Evolutionary conservation across 2,888 invertebrate genomes (phyloP).

Genomic region (Galerucella nymphaeae): DNA sequence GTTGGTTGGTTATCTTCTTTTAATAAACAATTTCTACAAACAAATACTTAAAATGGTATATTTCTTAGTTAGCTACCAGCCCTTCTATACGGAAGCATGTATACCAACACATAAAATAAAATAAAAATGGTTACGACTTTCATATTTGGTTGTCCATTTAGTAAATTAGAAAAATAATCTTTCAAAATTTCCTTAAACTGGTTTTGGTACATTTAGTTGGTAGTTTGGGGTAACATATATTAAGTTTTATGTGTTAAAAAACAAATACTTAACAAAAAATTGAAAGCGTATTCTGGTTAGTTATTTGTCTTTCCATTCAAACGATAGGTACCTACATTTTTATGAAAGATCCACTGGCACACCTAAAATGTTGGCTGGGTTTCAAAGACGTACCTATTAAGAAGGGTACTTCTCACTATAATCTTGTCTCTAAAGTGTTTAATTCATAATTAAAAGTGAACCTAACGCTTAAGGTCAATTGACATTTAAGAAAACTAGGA

Average conservation of each 20-base stretch:
- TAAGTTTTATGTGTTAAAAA: conserved; percentile 24
- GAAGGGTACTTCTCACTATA: no score
- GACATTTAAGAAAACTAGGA: no score
- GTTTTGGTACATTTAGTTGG: conserved; percentile 18
- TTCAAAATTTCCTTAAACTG: conserved; percentile 21
- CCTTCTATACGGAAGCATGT: not conserved
- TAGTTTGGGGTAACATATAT: conserved; percentile 18
- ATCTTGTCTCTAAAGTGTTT: no score
- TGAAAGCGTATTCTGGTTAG: conserved; percentile 29
- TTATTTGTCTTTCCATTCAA: conserved; percentile 25
- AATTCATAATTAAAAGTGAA: no score
- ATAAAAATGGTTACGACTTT: not conserved
- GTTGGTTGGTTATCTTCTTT: no score
- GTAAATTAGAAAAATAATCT: conserved; percentile 5
- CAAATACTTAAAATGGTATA: not conserved
- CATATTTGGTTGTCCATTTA: conserved; percentile 14
- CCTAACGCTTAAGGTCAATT: no score
- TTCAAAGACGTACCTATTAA: not conserved
- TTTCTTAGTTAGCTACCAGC: no score
- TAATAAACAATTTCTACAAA: not conserved
- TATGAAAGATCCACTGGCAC: conserved; percentile 3
- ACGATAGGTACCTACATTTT: conserved; percentile 2
- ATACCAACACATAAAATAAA: conserved; percentile 4
- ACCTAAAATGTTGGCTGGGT: not conserved
- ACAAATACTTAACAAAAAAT: conserved; percentile 20